Base-by-base conservation (phyloP, 92 coral and sea anemone genomes). In the Porites divaricata region DNA sequence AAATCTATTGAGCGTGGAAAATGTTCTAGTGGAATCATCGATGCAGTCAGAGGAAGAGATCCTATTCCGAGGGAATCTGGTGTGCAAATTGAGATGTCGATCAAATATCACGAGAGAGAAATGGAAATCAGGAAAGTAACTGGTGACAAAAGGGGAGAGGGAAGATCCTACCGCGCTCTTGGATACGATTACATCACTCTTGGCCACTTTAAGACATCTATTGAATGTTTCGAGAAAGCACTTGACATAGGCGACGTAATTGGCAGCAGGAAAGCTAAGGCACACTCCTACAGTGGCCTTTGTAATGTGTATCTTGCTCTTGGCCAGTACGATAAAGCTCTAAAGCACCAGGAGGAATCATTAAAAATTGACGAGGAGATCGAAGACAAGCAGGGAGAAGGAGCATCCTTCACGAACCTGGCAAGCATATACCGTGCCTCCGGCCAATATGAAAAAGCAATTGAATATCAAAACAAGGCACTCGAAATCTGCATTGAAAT, bases 91-190 rank as follows among this genome's bases (percentile, higher is more conserved):
- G 50, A 78, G 50, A 51, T 14, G 74, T 67, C 89, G 11, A 69
- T 78, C 63, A 22, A 28, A 14, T 59, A 66, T 69, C 69, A 54
- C 78, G 53, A 85, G 12, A 57, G 68, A 77, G 72, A 73, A 20
- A 22, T 86, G 65, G 85, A 86, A 23, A 72, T 78, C n/a, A 57
- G 79, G 5, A 59, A 28, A 61, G 78, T 67, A 67, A 86, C 77
- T 0, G 81, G 54, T 59, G 21, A 79, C 78, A 21, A 48, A 51
- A 19, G 1, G 9, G 62, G 45, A 14, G 77, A 79, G 17, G 79
- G 22, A 61, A 65, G 70, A 45, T 22, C 16, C 6, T 63, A 59
- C n/a, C 24, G 11, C 9, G 49, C 49, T 14, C 75, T 86, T 21
- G 78, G 69, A 16, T 8, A 15, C 49, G 51, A 48, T n/a, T 86